Evolutionary conservation across 2,888 invertebrate genomes (phyloP).

Genomic region (Synanthedon vespiformis): DNA sequence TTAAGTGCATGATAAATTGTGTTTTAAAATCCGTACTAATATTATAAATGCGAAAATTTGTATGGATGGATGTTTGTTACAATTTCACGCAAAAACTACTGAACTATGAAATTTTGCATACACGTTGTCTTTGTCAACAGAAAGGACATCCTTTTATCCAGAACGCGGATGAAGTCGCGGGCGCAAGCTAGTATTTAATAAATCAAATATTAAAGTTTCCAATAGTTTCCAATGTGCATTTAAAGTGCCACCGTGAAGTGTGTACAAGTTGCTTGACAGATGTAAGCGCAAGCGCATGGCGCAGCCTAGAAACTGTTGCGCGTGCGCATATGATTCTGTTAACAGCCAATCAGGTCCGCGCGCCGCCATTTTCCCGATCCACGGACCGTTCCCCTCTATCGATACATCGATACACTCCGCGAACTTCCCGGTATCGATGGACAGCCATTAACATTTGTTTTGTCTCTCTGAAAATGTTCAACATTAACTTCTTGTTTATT

Average conservation of each 20-base stretch:
- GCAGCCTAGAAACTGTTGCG: background rate
- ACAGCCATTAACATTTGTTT: background rate
- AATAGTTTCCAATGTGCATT: too few species aligned
- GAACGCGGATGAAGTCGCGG: too few species aligned
- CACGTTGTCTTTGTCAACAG: too few species aligned
- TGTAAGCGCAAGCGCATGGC: background rate
- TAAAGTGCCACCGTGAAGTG: background rate
- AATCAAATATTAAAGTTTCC: too few species aligned
- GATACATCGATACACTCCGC: background rate
- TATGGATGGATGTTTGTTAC: too few species aligned
- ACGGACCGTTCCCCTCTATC: background rate
- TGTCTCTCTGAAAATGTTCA: background rate
- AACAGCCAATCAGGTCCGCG: background rate
- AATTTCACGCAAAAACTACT: too few species aligned
- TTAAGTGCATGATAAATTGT: too few species aligned
- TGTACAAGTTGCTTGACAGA: constrained; percentile 21
- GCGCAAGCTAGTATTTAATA: too few species aligned
- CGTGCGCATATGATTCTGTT: background rate
- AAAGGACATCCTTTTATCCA: too few species aligned
- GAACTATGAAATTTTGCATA: too few species aligned
- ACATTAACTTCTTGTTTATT: background rate
- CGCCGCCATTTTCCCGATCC: background rate
- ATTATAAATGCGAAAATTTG: too few species aligned
- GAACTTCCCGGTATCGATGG: background rate
- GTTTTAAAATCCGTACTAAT: too few species aligned